Evolutionary conservation across 2,888 invertebrate species (phyloP).

Genomic region (Pharmacophagus antenor): DNA sequence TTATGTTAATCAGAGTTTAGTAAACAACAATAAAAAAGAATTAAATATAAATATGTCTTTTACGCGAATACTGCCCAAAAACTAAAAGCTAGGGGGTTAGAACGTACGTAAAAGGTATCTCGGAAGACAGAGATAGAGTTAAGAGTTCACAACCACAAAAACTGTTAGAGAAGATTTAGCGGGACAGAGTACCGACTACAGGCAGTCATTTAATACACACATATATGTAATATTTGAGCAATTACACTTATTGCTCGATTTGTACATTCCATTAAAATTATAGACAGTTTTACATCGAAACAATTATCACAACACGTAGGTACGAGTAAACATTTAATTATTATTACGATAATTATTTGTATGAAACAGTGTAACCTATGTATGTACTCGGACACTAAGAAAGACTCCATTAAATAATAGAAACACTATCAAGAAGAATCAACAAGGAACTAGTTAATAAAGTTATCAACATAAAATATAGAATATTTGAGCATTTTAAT

Average conservation of each 20-base stretch:
- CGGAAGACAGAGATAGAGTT: slow-evolving; percentile 70
- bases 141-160: slow-evolving; percentile 72
- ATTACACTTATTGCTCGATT: slow-evolving; percentile 60
- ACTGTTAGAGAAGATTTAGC: slow-evolving; percentile 44
- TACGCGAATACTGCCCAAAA: slow-evolving; percentile 74
- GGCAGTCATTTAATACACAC: slow-evolving; percentile 35
- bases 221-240: slow-evolving; percentile 57
- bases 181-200: slow-evolving; percentile 38
- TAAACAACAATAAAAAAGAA: slow-evolving; percentile 49
- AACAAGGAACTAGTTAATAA: slow-evolving; percentile 72
- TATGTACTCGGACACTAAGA: slow-evolving; percentile 55
- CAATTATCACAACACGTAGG: slow-evolving; percentile 77
- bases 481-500: slow-evolving; percentile 75
- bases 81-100: slow-evolving; percentile 50
- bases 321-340: slow-evolving; percentile 53
- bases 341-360: slow-evolving; percentile 45
- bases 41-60: slow-evolving; percentile 74
- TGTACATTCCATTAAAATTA: slow-evolving; percentile 59
- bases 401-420: slow-evolving; percentile 57
- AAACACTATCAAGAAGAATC: slow-evolving; percentile 53
- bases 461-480: slow-evolving; percentile 74
- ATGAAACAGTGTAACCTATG: slow-evolving; percentile 51
- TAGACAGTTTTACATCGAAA: slow-evolving; percentile 58
- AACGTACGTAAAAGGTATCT: slow-evolving; percentile 50
- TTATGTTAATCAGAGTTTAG: slow-evolving; percentile 49